phyloP scores from a whole-genome alignment of 2,797 vertebrate genomes.

The Liparis tanakae region DNA sequence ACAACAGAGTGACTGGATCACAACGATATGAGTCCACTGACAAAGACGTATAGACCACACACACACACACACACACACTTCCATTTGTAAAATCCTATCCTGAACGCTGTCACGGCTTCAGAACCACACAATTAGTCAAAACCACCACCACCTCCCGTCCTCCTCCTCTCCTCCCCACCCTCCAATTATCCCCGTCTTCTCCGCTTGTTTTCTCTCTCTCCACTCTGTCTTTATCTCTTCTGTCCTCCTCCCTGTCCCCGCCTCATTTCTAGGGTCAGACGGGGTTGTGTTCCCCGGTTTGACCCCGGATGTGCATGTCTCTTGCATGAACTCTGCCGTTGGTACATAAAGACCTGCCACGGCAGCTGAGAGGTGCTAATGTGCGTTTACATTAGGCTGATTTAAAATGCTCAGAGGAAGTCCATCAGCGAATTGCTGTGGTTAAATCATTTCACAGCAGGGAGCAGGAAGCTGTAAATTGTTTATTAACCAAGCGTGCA shows the following conservation, averaged over 20 bases:
- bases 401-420: slow-evolving; percentile 29
- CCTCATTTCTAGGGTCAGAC: not conserved
- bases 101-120: slow-evolving; percentile 42
- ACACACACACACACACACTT: slow-evolving; percentile 9
- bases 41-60: slow-evolving; percentile 14
- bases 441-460: not conserved
- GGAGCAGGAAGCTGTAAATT: slow-evolving; percentile 29
- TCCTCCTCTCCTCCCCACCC: not conserved
- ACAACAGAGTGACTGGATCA: not conserved
- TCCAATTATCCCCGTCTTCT: slow-evolving; percentile 29
- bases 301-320: not conserved
- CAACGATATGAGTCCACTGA: not conserved
- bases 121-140: slow-evolving; percentile 53
- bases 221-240: not conserved
- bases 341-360: not conserved
- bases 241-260: not conserved
- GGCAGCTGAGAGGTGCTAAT: not conserved
- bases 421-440: slow-evolving; percentile 21
- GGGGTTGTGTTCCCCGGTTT: slow-evolving; percentile 14
- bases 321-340: not conserved
- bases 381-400: slow-evolving; percentile 2
- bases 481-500: slow-evolving; percentile 33
- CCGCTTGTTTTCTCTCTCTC: not conserved
- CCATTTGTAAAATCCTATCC: slow-evolving; percentile 46
- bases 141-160: not conserved